Base-by-base conservation (phyloP, 1,140 invertebrate genomes). In the Drosophila arawakana region DNA sequence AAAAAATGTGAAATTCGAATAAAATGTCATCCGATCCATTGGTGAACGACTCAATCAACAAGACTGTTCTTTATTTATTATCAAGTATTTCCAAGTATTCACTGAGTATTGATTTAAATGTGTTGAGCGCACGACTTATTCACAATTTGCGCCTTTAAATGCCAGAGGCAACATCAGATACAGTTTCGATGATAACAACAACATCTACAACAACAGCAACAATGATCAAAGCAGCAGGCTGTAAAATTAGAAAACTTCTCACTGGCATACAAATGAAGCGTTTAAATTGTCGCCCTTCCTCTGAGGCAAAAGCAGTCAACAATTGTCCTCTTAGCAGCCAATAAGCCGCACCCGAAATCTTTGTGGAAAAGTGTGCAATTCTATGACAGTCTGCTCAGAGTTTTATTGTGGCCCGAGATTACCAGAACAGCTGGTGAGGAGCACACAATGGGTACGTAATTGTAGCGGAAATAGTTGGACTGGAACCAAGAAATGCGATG, bases 401-500 rank as follows among this genome's bases (percentile, higher is more conserved):
- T 84, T 84, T 80, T 84, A 84, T 84, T 84, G 65, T 49, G 47
- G 52, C 68, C 72, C 59, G 62, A 84, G 63, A 80, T 84, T 84
- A 54, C 72, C 65, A 59, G 61, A 77, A 52, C 70, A 84, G 81
- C 70, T 65, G 73, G 73, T 47, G 59, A 47, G 37, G 59, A 67
- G 34, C 49, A 49, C 47, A 50, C 43, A 44, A 55, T 50, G 65
- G 46, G 35, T 47, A 46, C 73, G 69, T 82, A 83, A 80, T 76
- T 83, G 81, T 68, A 65, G 58, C 47, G 47, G 60, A 66, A 78
- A 76, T 70, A 83, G 68, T 72, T 66, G 44, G 65, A 65, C 49
- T 60, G 57, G 57, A 66, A 41, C 41, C 57, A 65, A 69, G 70
- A 66, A 70, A 77, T 50, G 55, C 39, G 58, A 67, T 60, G 52